Evolutionary conservation across 2,797 vertebrate genomes (phyloP).

Genomic region (Myotis findleyi): DNA sequence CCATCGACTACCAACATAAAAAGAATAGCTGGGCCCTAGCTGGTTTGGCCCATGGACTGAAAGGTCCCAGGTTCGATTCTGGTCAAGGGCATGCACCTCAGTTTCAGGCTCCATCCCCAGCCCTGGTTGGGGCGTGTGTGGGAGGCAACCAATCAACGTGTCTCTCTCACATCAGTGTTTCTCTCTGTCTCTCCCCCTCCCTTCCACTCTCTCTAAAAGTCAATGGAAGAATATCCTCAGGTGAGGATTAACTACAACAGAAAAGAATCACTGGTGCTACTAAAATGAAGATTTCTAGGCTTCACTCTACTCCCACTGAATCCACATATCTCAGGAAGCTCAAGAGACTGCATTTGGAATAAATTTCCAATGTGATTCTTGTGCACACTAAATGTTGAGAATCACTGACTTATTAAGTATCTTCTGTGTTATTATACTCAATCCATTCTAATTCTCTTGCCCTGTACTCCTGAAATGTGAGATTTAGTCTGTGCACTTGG

Average conservation of each 20-base stretch:
- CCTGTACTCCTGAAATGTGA: slow-evolving; percentile 37
- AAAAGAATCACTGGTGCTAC: not conserved
- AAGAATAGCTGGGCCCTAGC: not conserved
- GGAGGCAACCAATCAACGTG: not conserved
- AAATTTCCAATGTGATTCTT: not conserved
- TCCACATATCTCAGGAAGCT: not conserved
- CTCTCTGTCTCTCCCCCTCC: too few relatives aligned
- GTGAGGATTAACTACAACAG: too few relatives aligned
- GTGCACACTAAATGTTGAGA: slow-evolving; percentile 3
- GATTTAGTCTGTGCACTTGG: slow-evolving; percentile 4
- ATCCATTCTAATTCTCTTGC: slow-evolving; percentile 22
- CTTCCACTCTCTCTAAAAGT: too few relatives aligned
- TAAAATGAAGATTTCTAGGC: slow-evolving; percentile 34
- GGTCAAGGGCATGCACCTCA: not conserved
- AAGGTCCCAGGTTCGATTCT: not conserved
- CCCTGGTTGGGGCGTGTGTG: not conserved
- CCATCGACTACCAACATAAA: not conserved
- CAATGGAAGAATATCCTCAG: too few relatives aligned
- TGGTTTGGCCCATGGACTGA: not conserved
- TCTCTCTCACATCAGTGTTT: not conserved
- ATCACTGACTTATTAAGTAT: slow-evolving; percentile 14
- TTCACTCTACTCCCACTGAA: not conserved
- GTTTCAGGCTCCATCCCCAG: not conserved
- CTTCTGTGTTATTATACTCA: slow-evolving; percentile 21
- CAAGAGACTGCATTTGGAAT: slow-evolving; percentile 10